Base-by-base conservation (phyloP, 2,797 vertebrate genomes). In the Dicrostonyx torquatus region DNA sequence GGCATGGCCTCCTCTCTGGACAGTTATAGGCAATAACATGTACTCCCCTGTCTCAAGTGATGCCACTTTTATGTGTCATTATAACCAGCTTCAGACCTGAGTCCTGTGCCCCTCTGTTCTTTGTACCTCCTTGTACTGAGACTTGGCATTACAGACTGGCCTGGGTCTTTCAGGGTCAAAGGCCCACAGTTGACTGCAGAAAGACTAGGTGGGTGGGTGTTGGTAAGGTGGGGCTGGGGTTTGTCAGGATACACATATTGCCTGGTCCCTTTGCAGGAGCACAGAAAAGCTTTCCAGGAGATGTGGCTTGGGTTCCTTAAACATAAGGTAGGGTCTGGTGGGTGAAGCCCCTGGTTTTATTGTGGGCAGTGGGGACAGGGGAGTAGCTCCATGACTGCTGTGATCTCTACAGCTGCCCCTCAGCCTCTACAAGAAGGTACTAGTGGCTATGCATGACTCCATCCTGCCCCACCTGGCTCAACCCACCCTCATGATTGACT, bases 231-330 rank as follows among this genome's bases (percentile, higher is more conserved):
- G 20, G 68, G 14, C 37, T 4, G 24, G 20, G 4, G 17, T 53
- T 15, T 18, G 14, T 62, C 29, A 0, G 14, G 48, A 45, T n/a
- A 20, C 17, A 26, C 37, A 31, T 50, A 26, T 15, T 22, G 45
- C 86, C 37, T 45, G 60, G 13, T 6, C 34, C 64, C 4, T 0
- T 87, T 95, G 24, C 97, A 99, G 99, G 99, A 99, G 64, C 99
- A 99, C 97, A 99, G 95, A 89, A 99, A 98, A 13, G 98, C 94
- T 0, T 99, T 99, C 97, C 98, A 99, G 97, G 98, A 97, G 85
- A 99, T 99, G 99, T 99, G 99, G 99, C 98, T 99, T 4, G 97
- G 98, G 20, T 99, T 99, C 95, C 98, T 99, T 64, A 99, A 99
- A 97, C 97, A 99, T 96, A 99, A 99, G 99, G 99, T 99, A 96